A percentile compares a stretch with the other conserved stretches of the same genome.
phyloP scores from a whole-genome alignment of 1,140 invertebrate genomes.

The Scaptomyza graminum region DNA sequence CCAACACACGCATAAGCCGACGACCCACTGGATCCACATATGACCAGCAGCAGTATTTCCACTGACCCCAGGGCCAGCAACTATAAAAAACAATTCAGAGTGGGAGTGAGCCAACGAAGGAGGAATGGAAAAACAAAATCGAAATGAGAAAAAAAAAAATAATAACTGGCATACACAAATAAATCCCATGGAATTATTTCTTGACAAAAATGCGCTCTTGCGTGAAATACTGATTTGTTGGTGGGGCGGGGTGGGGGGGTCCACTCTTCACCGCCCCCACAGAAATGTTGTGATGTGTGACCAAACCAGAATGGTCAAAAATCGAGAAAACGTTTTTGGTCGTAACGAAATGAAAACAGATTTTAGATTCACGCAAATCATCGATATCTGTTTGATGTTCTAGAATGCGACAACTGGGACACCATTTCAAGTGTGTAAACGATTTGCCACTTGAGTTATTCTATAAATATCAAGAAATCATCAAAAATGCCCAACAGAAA shows the following conservation, averaged over 20 bases:
- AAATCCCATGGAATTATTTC: conserved; percentile 80
- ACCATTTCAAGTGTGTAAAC: conserved; percentile 81
- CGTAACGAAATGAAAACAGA: conserved; percentile 62
- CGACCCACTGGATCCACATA: conserved; percentile 28
- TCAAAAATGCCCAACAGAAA: conserved; percentile 51
- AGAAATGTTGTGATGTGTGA: conserved; percentile 50
- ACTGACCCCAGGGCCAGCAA: conserved; percentile 38
- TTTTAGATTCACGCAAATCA: conserved; percentile 22
- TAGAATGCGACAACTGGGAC: conserved; percentile 71
- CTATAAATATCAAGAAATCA: conserved; percentile 79
- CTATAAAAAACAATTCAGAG: conserved; percentile 62
- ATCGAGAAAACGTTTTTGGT: conserved; percentile 69
- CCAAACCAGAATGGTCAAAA: conserved; percentile 65
- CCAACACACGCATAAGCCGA: conserved; percentile 71
- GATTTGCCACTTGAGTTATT: conserved; percentile 83
- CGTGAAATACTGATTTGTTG: conserved; percentile 81
- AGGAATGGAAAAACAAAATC: conserved; percentile 41
- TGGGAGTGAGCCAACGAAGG: background rate
- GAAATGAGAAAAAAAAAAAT: conserved; percentile 15
- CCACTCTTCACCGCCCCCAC: conserved; percentile 22
- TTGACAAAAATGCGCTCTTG: conserved; percentile 80
- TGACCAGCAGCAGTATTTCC: conserved; percentile 18
- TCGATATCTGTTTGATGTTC: conserved; percentile 50
- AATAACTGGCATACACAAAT: conserved; percentile 75
- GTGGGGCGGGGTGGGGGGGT: too few relatives aligned